These are phyloP conservation scores for Drosophila ezoana DNA, from an alignment of 2,888 invertebrate genomes.

Conservation along the genomic window DNA sequence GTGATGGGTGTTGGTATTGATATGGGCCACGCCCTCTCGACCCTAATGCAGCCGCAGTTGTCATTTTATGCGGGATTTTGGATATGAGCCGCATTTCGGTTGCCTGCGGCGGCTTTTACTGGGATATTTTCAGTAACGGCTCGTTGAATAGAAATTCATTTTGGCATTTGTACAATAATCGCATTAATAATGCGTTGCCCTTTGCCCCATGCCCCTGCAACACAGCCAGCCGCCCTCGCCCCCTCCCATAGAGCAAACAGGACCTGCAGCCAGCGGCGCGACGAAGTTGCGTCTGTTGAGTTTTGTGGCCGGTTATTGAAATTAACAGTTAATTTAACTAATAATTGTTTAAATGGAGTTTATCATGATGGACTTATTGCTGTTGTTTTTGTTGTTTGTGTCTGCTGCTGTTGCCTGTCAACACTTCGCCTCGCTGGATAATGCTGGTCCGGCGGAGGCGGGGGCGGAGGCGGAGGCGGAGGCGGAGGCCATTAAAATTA, in stretches of 20 bases:
- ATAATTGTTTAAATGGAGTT: constrained; percentile 69
- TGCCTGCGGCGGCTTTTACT: constrained; percentile 33
- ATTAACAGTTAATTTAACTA: constrained; percentile 76
- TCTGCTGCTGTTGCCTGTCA: constrained; percentile 57
- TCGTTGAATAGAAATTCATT: constrained; percentile 59
- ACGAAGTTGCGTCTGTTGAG: constrained; percentile 3
- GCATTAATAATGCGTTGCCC: constrained; percentile 68
- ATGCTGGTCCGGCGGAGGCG: constrained; percentile 52
- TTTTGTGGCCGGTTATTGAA: constrained; percentile 50
- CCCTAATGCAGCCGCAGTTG: constrained; percentile 41
- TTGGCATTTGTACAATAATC: constrained; percentile 65
- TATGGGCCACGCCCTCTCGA: constrained; percentile 17
- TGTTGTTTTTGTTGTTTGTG: constrained; percentile 29
- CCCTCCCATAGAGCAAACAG: constrained; percentile 27
- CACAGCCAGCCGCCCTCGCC: neutral
- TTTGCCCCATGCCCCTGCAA: constrained; percentile 9
- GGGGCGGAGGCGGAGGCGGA: neutral
- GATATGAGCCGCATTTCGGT: constrained; percentile 29
- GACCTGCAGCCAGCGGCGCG: constrained; percentile 20
- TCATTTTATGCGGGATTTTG: constrained; percentile 64
- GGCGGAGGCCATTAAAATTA: constrained; percentile 12
- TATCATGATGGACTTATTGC: constrained; percentile 43
- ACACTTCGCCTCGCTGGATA: constrained; percentile 44
- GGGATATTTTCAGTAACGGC: constrained; percentile 56
- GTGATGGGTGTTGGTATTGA: constrained; percentile 25